phyloP scores from a whole-genome alignment of 2,888 invertebrate species.

The Panopea generosa region DNA sequence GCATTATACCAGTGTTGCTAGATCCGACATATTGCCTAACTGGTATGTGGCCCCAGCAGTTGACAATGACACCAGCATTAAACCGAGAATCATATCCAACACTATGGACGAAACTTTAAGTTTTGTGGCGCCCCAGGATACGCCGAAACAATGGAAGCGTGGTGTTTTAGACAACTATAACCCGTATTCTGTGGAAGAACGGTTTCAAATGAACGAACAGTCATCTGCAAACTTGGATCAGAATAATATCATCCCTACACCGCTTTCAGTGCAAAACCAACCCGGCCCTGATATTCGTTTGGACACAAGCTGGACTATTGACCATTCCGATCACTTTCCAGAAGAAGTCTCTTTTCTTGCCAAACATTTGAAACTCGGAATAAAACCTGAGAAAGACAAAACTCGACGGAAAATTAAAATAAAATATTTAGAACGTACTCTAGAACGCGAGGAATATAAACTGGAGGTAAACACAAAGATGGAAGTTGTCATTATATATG shows the following conservation, averaged over 20 bases:
- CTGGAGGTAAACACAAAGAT: conserved; percentile 38
- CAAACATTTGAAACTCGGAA: conserved; percentile 9
- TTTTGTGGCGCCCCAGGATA: conserved; percentile 22
- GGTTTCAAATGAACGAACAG: conserved; percentile 29
- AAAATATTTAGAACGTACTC: too few relatives aligned
- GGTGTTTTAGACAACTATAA: conserved; percentile 15
- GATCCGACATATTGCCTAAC: conserved; percentile 46
- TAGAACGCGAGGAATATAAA: conserved; percentile 17
- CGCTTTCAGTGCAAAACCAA: too few relatives aligned
- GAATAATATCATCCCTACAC: neutral
- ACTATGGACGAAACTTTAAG: conserved; percentile 29
- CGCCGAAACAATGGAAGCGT: conserved; percentile 33
- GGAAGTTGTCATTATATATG: conserved; percentile 33
- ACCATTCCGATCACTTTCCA: conserved; percentile 7
- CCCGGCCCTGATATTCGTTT: neutral
- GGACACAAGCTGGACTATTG: conserved; percentile 33
- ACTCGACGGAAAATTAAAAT: too few relatives aligned
- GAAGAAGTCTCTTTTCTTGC: conserved; percentile 13
- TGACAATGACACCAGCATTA: neutral
- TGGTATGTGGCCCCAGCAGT: conserved; percentile 46
- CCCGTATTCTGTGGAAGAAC: conserved; percentile 33
- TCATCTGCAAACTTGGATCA: too few relatives aligned
- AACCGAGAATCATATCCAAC: conserved; percentile 12
- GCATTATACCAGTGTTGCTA: conserved; percentile 2
- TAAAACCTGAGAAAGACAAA: neutral